A percentile compares a stretch with the other conserved stretches of the same genome.
Evolutionary conservation across 2,797 vertebrate genomes (phyloP).

Genomic region (Mus caroli): DNA sequence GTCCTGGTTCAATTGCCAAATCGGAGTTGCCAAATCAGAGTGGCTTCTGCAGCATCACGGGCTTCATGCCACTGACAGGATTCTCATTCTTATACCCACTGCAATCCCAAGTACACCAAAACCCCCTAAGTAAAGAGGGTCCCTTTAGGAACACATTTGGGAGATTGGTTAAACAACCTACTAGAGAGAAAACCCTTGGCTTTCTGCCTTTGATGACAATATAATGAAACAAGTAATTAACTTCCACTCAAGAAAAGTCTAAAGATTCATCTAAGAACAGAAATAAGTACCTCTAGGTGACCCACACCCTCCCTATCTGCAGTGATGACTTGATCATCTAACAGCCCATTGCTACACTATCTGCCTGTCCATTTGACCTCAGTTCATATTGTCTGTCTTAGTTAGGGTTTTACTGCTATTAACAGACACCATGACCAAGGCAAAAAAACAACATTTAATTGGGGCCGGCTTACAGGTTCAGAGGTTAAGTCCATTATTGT

Average conservation of each 20-base stretch:
- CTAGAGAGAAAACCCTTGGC: background rate
- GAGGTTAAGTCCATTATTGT: too few relatives aligned
- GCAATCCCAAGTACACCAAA: background rate
- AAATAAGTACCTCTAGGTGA: background rate
- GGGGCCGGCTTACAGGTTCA: too few relatives aligned
- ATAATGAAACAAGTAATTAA: background rate
- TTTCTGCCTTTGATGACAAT: too few relatives aligned
- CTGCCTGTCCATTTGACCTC: background rate
- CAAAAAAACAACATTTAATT: too few relatives aligned
- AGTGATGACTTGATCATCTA: background rate
- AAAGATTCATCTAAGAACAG: background rate
- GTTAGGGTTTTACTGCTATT: too few relatives aligned
- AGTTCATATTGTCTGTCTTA: background rate
- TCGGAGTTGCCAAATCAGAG: background rate
- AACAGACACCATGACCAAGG: too few relatives aligned
- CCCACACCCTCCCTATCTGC: rapidly evolving
- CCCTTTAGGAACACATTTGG: background rate
- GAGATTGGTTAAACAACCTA: background rate
- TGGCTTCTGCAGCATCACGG: background rate
- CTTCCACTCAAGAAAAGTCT: background rate
- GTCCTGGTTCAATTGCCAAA: background rate
- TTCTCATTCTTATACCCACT: background rate
- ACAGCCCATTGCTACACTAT: background rate
- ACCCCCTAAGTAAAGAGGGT: background rate
- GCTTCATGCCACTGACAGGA: background rate